Evolutionary conservation across 2,888 invertebrate genomes (phyloP).

Genomic region (Diachrysia chrysitis): DNA sequence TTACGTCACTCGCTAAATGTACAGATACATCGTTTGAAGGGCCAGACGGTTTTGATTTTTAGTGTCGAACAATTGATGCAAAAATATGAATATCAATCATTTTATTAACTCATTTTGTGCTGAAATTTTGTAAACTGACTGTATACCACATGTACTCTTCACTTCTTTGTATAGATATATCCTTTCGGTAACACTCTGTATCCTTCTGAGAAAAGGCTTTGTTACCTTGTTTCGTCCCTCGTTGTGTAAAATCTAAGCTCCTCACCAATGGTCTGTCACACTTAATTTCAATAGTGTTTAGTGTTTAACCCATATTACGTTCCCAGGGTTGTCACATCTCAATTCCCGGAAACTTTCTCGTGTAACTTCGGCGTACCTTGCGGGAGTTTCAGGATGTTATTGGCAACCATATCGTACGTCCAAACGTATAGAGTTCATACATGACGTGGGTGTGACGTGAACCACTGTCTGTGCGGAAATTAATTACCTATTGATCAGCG

Average conservation of each 20-base stretch:
- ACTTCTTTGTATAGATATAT: too few species aligned
- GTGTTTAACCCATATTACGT: neutral
- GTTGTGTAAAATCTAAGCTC: neutral
- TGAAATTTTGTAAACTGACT: too few species aligned
- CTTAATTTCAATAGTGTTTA: neutral
- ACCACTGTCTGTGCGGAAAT: slow-evolving; percentile 51
- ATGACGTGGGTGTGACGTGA: slow-evolving; percentile 65
- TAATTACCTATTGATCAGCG: slow-evolving; percentile 52
- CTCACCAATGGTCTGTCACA: neutral
- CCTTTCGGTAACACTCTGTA: too few species aligned
- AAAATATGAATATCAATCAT: too few species aligned
- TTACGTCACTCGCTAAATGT: too few species aligned
- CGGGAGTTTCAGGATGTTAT: slow-evolving; percentile 45
- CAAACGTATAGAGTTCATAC: slow-evolving; percentile 56
- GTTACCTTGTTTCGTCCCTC: neutral
- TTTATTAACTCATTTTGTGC: too few species aligned
- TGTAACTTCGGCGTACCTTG: slow-evolving; percentile 46
- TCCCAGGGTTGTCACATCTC: slow-evolving; percentile 31
- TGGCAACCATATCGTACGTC: slow-evolving; percentile 58
- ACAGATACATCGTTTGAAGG: too few species aligned
- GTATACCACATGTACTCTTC: too few species aligned
- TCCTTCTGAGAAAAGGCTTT: neutral
- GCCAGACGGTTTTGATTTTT: too few species aligned
- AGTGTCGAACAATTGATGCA: too few species aligned
- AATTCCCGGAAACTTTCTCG: slow-evolving; percentile 32